A percentile compares a stretch with the other conserved stretches of the same genome.
Conservation (phyloP, 2,888 invertebrate species). For the Scelioninae gen. 1 region DNA sequence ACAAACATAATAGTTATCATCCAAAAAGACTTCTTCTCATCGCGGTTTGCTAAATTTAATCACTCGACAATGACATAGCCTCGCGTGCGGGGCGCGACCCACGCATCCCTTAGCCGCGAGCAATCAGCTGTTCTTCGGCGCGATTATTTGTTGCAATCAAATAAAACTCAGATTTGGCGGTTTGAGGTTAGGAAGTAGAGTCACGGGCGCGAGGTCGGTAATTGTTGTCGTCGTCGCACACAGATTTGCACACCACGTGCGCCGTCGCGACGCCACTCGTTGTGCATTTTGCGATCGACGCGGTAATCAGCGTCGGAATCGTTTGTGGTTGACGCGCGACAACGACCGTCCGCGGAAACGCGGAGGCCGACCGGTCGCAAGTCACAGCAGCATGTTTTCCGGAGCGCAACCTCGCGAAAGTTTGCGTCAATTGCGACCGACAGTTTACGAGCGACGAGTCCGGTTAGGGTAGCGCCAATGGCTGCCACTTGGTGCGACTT, state of each 20-base stretch:
- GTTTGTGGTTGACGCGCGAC: too few relatives aligned
- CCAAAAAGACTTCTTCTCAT: too few relatives aligned
- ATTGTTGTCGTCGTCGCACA: constrained; percentile 26
- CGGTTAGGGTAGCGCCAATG: too few relatives aligned
- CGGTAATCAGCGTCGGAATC: too few relatives aligned
- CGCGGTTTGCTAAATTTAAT: constrained; percentile 1
- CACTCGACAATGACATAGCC: neutral
- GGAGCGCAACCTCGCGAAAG: constrained; percentile 66
- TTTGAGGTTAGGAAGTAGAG: constrained; percentile 34
- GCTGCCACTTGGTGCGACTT: constrained; percentile 74
- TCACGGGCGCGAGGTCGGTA: constrained; percentile 9
- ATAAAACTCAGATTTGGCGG: too few relatives aligned
- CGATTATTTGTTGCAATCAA: too few relatives aligned
- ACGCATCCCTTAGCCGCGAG: too few relatives aligned
- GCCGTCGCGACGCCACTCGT: neutral
- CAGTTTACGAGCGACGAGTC: too few relatives aligned
- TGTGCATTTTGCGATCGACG: too few relatives aligned
- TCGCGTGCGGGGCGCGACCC: too few relatives aligned
- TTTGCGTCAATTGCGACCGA: constrained; percentile 26
- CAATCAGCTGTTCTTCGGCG: too few relatives aligned
- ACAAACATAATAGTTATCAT: too few relatives aligned
- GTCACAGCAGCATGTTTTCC: constrained; percentile 76
- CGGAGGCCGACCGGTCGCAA: constrained; percentile 67
- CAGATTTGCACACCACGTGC: neutral
- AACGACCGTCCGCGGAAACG: neutral